These are phyloP conservation scores for Ancistrus triradiatus DNA, from an alignment of 2,113 vertebrate genomes.

Conservation along the genomic window DNA sequence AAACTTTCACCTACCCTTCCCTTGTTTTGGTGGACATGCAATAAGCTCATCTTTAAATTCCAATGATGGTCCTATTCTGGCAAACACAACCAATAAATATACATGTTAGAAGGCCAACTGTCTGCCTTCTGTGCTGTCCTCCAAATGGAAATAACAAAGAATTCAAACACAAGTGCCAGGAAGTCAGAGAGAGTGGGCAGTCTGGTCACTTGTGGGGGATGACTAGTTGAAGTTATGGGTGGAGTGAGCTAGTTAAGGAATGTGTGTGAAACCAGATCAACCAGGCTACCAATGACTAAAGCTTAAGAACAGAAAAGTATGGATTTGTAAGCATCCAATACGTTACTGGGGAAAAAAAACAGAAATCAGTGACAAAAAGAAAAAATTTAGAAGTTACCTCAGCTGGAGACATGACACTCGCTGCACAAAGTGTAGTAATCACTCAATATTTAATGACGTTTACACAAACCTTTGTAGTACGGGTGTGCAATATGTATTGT, in stretches of 20 bases:
- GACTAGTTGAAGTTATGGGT: neutral
- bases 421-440: too few species aligned
- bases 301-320: too few species aligned
- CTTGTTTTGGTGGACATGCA: neutral
- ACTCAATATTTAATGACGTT: too few species aligned
- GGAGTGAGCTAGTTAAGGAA: neutral
- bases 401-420: too few species aligned
- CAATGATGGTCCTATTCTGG: neutral
- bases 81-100: conserved; percentile 1
- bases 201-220: neutral
- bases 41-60: neutral
- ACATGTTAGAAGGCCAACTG: conserved; percentile 1
- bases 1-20: neutral
- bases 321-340: too few species aligned
- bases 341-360: too few species aligned
- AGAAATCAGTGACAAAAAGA: too few species aligned
- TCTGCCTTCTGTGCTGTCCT: conserved; percentile 1
- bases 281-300: neutral
- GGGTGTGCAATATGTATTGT: too few species aligned
- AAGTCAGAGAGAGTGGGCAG: neutral
- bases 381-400: too few species aligned
- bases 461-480: too few species aligned
- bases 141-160: conserved; percentile 6
- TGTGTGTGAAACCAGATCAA: conserved; percentile 13
- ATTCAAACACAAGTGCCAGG: neutral